phyloP scores from a whole-genome alignment of 2,888 invertebrate species.

The Trisateles emortualis region DNA sequence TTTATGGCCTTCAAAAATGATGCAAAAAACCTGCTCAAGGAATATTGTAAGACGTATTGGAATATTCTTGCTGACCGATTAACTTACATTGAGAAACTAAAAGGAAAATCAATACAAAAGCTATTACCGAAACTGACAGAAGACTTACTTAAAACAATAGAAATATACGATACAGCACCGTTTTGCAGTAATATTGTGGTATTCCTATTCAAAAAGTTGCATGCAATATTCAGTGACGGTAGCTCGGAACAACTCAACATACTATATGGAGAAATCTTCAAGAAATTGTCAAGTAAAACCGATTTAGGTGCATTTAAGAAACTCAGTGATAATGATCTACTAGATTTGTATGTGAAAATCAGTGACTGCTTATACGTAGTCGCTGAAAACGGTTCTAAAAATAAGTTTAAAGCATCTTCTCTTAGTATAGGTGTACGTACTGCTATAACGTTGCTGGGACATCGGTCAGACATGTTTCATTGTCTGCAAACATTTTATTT shows the following conservation, averaged over 20 bases:
- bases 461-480: constrained; percentile 61
- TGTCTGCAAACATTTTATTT: constrained; percentile 70
- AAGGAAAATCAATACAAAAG: constrained; percentile 61
- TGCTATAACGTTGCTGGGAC: constrained; percentile 58
- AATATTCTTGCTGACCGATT: constrained; percentile 71
- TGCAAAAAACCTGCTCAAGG: constrained; percentile 54
- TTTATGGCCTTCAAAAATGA: constrained; percentile 73
- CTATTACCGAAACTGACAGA: constrained; percentile 66
- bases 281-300: constrained; percentile 52
- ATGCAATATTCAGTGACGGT: constrained; percentile 60
- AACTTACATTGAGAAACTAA: constrained; percentile 67
- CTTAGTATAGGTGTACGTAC: constrained; percentile 52
- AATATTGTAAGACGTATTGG: constrained; percentile 77
- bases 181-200: constrained; percentile 63
- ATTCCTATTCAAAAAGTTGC: constrained; percentile 70
- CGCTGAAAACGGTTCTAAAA: constrained; percentile 64
- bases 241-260: constrained; percentile 55
- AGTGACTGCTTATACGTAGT: constrained; percentile 70
- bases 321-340: constrained; percentile 50
- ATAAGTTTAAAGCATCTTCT: constrained; percentile 53
- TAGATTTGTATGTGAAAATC: constrained; percentile 67
- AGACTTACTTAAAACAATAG: constrained; percentile 63
- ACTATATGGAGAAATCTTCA: constrained; percentile 60
- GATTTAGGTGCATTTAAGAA: constrained; percentile 59
- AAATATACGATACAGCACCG: constrained; percentile 65